Evolutionary conservation across 2,888 invertebrate genomes (phyloP), one percentile per base, ranked within the genome.

Genomic region (Iselma pallidipennis): DNA sequence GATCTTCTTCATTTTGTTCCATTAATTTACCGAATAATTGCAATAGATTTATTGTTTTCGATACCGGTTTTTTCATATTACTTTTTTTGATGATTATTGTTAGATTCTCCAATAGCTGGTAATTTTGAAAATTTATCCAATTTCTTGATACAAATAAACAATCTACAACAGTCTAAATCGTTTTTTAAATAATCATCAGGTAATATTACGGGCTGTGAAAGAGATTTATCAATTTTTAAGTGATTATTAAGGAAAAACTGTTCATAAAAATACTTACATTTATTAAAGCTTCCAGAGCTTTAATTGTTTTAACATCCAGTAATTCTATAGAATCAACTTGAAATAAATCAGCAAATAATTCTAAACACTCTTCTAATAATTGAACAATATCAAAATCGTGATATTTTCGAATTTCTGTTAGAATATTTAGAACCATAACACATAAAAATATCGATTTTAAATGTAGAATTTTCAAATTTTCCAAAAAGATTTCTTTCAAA

Each of bases 1-100:
- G 57, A 49, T 66, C 66, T 12, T 14, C 19, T 25, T 60, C 63
- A 48, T 54, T 59, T 59, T 66, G 60, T 25, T 71, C 66, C 67
- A 68, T 62, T 49, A 55, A 58, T 3, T 19, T 23, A 1, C 66
- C 63, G 9, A 72, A 59, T 28, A 65, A 57, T 57, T 65, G 66
- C 12, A 75, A 33, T 2, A 70, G 61, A 4, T 68, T 66, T 2
- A 69, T 63, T 45, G 71, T 66, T 42, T 70, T 16, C 5, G 69
- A 66, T 6, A 75, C 71, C 4, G 75, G 72, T 59, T 67, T 68
- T 56, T 72, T 72, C 74, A 75, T 70, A 56, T 75, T 75, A 31
- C 75, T 75, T 26, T 53, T 65, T 59, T 70, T 62, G 19, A 76
- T 75, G 14, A 76, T 72, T 55, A 61, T 63, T 16, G 58, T 57